A percentile compares a stretch with the other conserved stretches of the same genome.
Evolutionary conservation across 2,797 vertebrate species (phyloP).

Genomic region (Neosalanx taihuensis): DNA sequence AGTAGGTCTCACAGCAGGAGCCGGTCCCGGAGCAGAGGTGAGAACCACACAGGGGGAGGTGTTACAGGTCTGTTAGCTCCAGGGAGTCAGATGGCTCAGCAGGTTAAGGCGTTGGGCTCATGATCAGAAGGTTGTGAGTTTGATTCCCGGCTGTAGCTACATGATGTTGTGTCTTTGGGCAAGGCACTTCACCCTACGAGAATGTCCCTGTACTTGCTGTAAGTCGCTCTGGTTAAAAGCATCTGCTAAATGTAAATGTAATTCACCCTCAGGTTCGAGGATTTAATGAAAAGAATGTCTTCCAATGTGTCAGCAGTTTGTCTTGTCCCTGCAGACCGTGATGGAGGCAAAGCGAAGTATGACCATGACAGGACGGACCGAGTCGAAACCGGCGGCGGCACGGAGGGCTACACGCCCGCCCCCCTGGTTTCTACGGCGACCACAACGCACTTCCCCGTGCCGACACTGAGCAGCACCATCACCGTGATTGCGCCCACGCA

Average conservation of each 20-base stretch:
- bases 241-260: too few relatives aligned
- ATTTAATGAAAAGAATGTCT: not conserved
- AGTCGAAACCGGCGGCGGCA: conserved; percentile 71
- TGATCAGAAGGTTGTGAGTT: too few relatives aligned
- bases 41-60: not conserved
- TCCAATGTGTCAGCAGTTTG: not conserved
- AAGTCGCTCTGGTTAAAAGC: too few relatives aligned
- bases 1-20: conserved; percentile 82
- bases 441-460: conserved; percentile 89
- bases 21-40: conserved; percentile 74
- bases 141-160: too few relatives aligned
- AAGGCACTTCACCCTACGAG: too few relatives aligned
- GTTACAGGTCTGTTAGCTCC: too few relatives aligned
- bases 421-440: conserved; percentile 79
- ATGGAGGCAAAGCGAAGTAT: conserved; percentile 88
- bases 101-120: too few relatives aligned
- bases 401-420: conserved; percentile 82
- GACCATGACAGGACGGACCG: conserved; percentile 86
- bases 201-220: too few relatives aligned
- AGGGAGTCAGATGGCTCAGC: too few relatives aligned
- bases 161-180: too few relatives aligned
- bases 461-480: conserved; percentile 93
- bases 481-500: conserved; percentile 91
- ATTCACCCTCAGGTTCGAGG: too few relatives aligned
- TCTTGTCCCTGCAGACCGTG: conserved; percentile 77